Conservation (phyloP, 2,888 invertebrate genomes). For the Ormia ochracea region DNA sequence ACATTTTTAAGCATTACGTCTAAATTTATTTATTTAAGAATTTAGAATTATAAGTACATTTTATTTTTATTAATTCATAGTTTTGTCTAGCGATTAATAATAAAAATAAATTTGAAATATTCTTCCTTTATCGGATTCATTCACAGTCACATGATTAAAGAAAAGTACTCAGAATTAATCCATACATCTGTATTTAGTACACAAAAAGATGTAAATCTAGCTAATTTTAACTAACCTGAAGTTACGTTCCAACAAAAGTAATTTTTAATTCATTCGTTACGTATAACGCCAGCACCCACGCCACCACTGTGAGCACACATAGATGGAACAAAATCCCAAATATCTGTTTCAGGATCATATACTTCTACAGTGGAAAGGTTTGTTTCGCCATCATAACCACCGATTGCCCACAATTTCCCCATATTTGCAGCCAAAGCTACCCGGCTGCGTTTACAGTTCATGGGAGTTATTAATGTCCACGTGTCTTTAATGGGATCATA, state of each 20-base stretch:
- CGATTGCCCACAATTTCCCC: conserved; percentile 89
- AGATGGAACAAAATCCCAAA: conserved; percentile 85
- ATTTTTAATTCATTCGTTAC: conserved; percentile 73
- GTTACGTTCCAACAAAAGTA: background rate
- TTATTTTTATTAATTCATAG: too few species aligned
- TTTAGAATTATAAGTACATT: too few species aligned
- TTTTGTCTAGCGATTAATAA: too few species aligned
- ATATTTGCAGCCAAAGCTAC: conserved; percentile 89
- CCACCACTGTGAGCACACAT: conserved; percentile 94
- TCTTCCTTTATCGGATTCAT: too few species aligned
- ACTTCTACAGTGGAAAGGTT: conserved; percentile 91
- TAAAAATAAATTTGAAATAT: too few species aligned
- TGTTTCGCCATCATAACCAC: conserved; percentile 88
- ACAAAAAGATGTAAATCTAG: conserved; percentile 6
- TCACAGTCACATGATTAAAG: too few species aligned
- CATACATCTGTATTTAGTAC: too few species aligned
- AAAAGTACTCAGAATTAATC: too few species aligned
- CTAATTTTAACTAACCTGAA: conserved; percentile 38
- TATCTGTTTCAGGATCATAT: conserved; percentile 85
- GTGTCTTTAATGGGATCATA: conserved; percentile 85
- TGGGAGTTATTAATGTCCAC: conserved; percentile 87
- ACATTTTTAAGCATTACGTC: too few species aligned
- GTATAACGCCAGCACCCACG: conserved; percentile 91
- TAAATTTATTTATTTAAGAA: too few species aligned
- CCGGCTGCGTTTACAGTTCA: conserved; percentile 89